Base-by-base conservation (phyloP, 1,140 invertebrate species). In the Melitaea cinxia region DNA sequence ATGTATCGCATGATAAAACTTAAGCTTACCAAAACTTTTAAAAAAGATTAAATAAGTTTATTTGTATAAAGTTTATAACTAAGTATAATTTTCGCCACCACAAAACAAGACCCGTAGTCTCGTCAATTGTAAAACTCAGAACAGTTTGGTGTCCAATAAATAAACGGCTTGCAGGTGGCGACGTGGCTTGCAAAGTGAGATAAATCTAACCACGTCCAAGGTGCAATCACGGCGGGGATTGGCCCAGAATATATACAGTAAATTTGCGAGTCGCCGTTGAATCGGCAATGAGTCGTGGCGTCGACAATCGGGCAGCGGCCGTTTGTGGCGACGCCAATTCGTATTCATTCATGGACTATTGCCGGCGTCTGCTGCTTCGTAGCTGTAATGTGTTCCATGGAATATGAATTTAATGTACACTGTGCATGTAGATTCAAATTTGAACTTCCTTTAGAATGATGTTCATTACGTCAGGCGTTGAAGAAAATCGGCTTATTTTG, bases 321-420 rank as follows among this genome's bases (percentile, higher is more conserved):
- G 83, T 83, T 84, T 86, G 85, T 75, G 85, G 85, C 82, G 73
- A 83, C 83, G 77, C 71, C 85, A 88, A 82, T 85, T 83, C 82
- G 70, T 67, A 85, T 86, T 88, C 85, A 88, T 83, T 85, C 83
- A 84, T 73, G 80, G 81, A 54, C 81, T 76, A 83, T 84, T 83
- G 81, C 61, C 72, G 73, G 67, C 73, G 74, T 65, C 70, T 74
- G 71, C 61, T 62, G 63, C 59, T 53, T 62, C 52, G 65, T 67
- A 45, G 57, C 70, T 65, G 60, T 83, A 81, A 82, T 80, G 72
- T 84, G 49, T 74, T 75, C 73, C 74, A 71, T 71, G 77, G 73
- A 76, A 81, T 80, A 79, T 79, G 72, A 82, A 83, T 85, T 81
- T 78, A 75, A 75, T 57, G 23, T 57, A 39, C 42, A 23, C 42